phyloP scores from a whole-genome alignment of 2,113 vertebrate species.

The Murina feae region DNA sequence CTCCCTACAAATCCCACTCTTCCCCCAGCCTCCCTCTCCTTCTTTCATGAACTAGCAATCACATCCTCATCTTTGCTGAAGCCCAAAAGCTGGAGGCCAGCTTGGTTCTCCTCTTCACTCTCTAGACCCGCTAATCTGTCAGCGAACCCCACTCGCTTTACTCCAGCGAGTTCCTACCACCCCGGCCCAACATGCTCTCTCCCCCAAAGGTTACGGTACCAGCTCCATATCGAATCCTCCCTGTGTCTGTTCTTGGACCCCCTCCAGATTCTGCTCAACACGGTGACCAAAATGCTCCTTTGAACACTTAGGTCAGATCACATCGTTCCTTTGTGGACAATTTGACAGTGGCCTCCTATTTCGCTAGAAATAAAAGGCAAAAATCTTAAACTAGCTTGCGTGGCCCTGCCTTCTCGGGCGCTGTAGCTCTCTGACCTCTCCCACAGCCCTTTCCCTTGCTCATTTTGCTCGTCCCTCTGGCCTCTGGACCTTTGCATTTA shows the following conservation, averaged over 20 bases:
- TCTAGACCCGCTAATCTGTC: neutral
- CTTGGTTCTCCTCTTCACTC: neutral
- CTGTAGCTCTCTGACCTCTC: neutral
- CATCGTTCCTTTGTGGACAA: neutral
- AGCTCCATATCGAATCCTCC: neutral
- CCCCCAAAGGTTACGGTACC: neutral
- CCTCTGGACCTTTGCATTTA: neutral
- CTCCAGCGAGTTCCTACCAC: neutral
- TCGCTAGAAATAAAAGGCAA: neutral
- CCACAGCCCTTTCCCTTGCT: neutral
- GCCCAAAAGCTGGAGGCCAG: neutral
- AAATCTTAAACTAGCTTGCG: neutral
- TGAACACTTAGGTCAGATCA: neutral
- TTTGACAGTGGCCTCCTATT: neutral
- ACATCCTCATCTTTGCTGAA: neutral
- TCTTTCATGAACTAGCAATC: neutral
- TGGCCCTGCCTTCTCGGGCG: neutral
- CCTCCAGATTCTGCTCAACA: neutral
- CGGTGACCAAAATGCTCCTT: neutral
- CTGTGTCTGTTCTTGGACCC: neutral
- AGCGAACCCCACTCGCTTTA: neutral
- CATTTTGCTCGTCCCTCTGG: neutral
- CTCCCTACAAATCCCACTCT: neutral
- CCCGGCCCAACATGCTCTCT: neutral
- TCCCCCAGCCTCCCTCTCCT: neutral